phyloP scores from a whole-genome alignment of 2,888 invertebrate species.

The Eumacrocentrus americanus region DNA sequence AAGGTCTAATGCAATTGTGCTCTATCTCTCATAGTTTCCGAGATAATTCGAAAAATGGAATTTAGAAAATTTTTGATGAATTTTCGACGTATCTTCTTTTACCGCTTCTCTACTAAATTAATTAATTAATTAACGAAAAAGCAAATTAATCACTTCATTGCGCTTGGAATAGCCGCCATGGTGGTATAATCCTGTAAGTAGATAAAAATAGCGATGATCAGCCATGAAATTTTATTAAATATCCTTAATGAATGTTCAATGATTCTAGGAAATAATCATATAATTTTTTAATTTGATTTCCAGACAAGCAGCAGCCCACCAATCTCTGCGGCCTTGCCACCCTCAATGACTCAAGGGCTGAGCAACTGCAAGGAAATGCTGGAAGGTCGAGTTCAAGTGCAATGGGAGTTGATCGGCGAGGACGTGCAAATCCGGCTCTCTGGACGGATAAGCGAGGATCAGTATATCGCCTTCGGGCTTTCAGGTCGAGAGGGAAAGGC shows the following conservation, averaged over 20 bases:
- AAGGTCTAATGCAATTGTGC: no score
- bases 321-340: conserved; percentile 61
- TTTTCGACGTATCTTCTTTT: no score
- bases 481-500: conserved; percentile 77
- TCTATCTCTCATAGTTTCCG: no score
- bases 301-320: conserved; percentile 83
- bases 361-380: conserved; percentile 86
- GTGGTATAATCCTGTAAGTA: conserved; percentile 94
- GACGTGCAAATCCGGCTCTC: conserved; percentile 79
- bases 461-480: conserved; percentile 88
- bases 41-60: no score
- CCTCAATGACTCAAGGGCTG: conserved; percentile 51
- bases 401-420: conserved; percentile 82
- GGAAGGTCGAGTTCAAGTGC: conserved; percentile 82
- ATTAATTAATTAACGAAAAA: no score
- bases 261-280: not conserved
- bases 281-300: conserved; percentile 44
- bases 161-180: conserved; percentile 75
- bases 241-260: no score
- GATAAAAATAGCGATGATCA: conserved; percentile 20
- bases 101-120: no score
- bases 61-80: no score
- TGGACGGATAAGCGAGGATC: conserved; percentile 79
- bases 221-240: no score
- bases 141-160: conserved; percentile 22